Evolutionary conservation across 2,113 vertebrate species (phyloP).

Genomic region (Pampusana beccarii): DNA sequence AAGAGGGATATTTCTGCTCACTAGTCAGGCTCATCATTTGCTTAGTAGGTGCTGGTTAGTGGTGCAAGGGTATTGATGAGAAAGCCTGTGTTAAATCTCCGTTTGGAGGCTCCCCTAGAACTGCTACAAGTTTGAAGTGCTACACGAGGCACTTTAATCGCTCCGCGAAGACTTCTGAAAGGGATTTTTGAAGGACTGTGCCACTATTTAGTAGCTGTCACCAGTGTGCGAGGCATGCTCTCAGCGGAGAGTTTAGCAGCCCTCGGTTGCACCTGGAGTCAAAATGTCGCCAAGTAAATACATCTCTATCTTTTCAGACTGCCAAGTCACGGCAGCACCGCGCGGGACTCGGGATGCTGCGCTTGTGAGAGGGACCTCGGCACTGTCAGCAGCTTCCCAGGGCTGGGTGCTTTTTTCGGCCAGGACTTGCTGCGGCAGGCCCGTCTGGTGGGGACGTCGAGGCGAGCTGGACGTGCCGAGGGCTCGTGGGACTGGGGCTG

Average conservation of each 20-base stretch:
- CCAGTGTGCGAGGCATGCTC: neutral
- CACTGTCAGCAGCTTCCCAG: neutral
- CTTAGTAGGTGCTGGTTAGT: neutral
- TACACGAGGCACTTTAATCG: neutral
- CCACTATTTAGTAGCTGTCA: conserved; percentile 49
- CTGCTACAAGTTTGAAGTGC: too few species aligned
- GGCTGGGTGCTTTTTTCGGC: neutral
- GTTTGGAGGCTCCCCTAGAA: neutral
- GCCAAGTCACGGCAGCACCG: neutral
- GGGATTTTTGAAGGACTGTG: neutral
- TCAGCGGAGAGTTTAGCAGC: neutral
- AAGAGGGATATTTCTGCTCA: neutral
- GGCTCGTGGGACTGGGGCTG: neutral
- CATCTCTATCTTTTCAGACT: neutral
- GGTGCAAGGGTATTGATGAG: neutral
- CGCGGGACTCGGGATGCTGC: fast-evolving
- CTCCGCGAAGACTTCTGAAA: neutral
- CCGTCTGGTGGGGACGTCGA: neutral
- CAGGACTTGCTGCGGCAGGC: neutral
- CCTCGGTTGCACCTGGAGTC: neutral
- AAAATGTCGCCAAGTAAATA: neutral
- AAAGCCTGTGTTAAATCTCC: neutral
- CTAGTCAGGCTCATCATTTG: neutral
- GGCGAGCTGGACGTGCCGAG: neutral
- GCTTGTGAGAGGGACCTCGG: neutral